Base-by-base conservation (phyloP, 2,797 vertebrate species). In the Sorex maritimensis region DNA sequence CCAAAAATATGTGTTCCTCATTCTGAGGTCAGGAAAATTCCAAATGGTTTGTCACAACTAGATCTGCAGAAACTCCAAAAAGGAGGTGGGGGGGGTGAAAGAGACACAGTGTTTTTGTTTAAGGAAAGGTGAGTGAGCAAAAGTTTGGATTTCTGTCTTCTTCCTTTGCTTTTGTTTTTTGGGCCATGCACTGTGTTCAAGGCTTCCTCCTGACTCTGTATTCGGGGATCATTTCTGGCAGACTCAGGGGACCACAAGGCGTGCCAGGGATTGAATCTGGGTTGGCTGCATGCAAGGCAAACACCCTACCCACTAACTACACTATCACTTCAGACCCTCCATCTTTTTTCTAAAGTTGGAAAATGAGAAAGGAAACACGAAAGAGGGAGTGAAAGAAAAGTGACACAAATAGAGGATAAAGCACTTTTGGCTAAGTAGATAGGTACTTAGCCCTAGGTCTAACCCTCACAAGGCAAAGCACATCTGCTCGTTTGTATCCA, bases 341-440 rank as follows among this genome's bases (percentile, higher is more conserved):
- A 55, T 55, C 65, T 88, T 94, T 86, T 44, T 92, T 78, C 10
- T 49, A 55, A 81, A 68, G 19, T 14, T 75, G 41, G 80, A 68
- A 69, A 88, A 41, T 10, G 19, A 75, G 26, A 34, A 68, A 46
- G 34, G 34, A 55, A 90, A 86, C 65, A 17, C 34, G 78, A 88
- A 83, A 14, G 19, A n/a, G 63, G 19, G 21, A 7, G 72, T 61
- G 34, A 21, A 21, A 67, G 17, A 78, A 81, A 55, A 10, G 38
- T 88, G 85, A 44, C 7, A 88, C 81, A 58, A 44, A 74, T 44
- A 44, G 41, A 82, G n/a, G 8, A 34, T 4, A 19, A 8, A 74
- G 71, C 65, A 34, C 26, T 83, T 61, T 13, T 7, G 24, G 17
- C 41, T n/a, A 44, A 55, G 2, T n/a, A n/a, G 9, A 71, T 2